Evolutionary conservation across 2,888 invertebrate genomes (phyloP).

Genomic region (Meta bourneti): DNA sequence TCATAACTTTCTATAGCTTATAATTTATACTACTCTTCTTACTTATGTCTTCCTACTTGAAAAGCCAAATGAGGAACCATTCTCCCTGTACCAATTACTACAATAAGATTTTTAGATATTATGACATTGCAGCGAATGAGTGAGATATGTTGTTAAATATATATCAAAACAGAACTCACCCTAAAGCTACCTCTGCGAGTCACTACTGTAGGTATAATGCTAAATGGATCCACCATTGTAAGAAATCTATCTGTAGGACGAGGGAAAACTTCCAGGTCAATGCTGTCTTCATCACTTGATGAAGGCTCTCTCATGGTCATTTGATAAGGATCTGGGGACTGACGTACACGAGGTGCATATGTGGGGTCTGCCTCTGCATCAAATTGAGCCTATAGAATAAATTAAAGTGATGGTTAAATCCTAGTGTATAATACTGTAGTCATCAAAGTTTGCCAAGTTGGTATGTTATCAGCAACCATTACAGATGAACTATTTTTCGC

Average conservation of each 20-base stretch:
- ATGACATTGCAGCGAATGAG: too few species aligned
- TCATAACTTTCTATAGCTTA: too few species aligned
- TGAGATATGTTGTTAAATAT: too few species aligned
- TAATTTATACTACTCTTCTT: too few species aligned
- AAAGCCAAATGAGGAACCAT: too few species aligned
- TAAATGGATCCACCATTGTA: not conserved
- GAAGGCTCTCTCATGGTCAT: not conserved
- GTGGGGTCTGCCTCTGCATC: constrained; percentile 69
- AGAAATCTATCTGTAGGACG: not conserved
- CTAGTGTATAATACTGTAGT: too few species aligned
- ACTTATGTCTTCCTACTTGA: too few species aligned
- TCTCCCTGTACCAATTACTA: too few species aligned
- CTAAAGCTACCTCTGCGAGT: not conserved
- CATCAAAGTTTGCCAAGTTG: too few species aligned
- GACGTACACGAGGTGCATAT: not conserved
- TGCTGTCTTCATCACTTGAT: constrained; percentile 25
- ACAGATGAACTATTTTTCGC: too few species aligned
- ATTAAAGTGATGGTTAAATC: not conserved
- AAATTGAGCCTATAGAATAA: constrained; percentile 65
- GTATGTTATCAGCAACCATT: too few species aligned
- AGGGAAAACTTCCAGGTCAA: constrained; percentile 16
- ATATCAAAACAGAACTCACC: not conserved
- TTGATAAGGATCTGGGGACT: not conserved
- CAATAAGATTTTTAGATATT: too few species aligned
- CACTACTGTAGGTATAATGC: not conserved